These are phyloP conservation scores for Illadopsis cleaveri DNA, from an alignment of 2,113 vertebrate genomes.

Conservation along the genomic window DNA sequence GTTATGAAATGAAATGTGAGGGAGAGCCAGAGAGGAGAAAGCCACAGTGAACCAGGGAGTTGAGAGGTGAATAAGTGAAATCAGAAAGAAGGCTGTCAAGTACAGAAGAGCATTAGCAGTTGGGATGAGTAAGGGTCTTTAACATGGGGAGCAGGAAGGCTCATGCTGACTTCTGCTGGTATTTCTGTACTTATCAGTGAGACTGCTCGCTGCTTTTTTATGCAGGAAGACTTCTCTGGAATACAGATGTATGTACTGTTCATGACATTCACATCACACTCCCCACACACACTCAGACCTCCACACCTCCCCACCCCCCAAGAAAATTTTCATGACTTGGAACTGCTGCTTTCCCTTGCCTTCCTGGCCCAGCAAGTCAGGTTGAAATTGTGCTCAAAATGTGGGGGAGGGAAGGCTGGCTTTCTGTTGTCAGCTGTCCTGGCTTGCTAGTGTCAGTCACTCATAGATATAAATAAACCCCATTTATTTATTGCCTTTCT, in stretches of 20 bases:
- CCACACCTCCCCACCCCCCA: background rate
- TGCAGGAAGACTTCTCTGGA: background rate
- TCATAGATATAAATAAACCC: constrained; percentile 63
- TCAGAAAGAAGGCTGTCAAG: background rate
- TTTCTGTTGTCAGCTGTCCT: constrained; percentile 65
- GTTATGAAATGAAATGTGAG: background rate
- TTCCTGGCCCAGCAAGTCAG: background rate
- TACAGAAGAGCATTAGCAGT: background rate
- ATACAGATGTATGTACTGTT: constrained; percentile 3
- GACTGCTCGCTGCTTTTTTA: background rate
- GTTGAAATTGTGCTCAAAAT: constrained; percentile 45
- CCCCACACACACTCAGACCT: background rate
- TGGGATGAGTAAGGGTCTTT: background rate
- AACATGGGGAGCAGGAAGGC: background rate
- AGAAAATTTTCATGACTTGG: constrained; percentile 44
- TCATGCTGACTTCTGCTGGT: background rate
- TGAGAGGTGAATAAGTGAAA: background rate
- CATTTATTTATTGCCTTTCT: constrained; percentile 42
- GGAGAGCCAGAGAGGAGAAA: background rate
- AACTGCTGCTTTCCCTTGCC: constrained; percentile 10
- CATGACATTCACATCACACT: background rate
- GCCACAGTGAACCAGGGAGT: background rate
- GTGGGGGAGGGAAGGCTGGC: constrained; percentile 35
- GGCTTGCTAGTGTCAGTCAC: constrained; percentile 56
- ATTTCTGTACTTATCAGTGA: background rate